Evolutionary conservation across 2,888 invertebrate genomes (phyloP).

Genomic region (Pemphredon lugubris): DNA sequence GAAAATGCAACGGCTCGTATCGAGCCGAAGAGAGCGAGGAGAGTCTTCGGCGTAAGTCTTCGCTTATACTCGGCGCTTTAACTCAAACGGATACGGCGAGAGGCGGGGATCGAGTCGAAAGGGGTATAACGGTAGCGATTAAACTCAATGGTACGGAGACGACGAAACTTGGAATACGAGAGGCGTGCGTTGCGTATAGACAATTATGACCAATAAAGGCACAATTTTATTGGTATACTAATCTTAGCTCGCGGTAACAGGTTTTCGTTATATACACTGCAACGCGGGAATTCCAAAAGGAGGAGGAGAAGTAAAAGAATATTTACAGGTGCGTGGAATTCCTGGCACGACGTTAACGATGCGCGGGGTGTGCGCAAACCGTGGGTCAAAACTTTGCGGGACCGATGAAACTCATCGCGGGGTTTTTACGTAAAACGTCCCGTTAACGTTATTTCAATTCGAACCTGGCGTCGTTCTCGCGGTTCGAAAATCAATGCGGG

Average conservation of each 20-base stretch:
- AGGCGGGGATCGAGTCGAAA: conserved; percentile 58
- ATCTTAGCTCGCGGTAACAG: neutral
- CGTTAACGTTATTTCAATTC: too few relatives aligned
- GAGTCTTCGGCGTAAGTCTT: conserved; percentile 48
- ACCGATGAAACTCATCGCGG: too few relatives aligned
- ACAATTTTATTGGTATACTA: neutral
- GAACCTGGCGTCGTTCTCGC: too few relatives aligned
- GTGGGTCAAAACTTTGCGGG: too few relatives aligned
- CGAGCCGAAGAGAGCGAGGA: conserved; percentile 68
- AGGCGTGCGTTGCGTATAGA: conserved; percentile 17
- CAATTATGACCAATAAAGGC: conserved; percentile 27
- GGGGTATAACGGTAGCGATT: conserved; percentile 62
- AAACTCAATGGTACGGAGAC: conserved; percentile 50
- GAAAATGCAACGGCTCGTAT: conserved; percentile 71
- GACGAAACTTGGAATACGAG: conserved; percentile 39
- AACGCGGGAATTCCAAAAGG: neutral
- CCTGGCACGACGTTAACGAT: too few relatives aligned
- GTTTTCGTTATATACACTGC: neutral
- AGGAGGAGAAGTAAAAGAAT: too few relatives aligned
- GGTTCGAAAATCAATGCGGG: too few relatives aligned
- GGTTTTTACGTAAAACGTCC: too few relatives aligned
- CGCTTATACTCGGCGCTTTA: conserved; percentile 48
- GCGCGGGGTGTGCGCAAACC: too few relatives aligned
- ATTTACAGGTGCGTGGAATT: too few relatives aligned
- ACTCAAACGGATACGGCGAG: conserved; percentile 53